Base-by-base conservation (phyloP, 2,113 vertebrate species). In the Bothrops jararaca region DNA sequence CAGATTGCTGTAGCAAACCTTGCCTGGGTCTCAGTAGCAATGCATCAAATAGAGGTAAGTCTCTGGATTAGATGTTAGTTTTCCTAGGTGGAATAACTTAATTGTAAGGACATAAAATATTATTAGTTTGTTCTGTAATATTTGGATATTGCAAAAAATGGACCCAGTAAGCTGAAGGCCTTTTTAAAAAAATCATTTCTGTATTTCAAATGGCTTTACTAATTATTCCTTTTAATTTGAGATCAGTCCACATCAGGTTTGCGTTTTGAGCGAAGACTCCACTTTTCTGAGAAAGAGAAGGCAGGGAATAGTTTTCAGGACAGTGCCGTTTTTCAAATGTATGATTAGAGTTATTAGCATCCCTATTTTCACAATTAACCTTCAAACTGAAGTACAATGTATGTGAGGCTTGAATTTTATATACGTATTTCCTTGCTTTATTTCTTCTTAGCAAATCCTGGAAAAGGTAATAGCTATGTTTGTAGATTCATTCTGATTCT, bases 1-100 rank as follows among this genome's bases (percentile, higher is more conserved):
- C 92, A 99, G 99, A 98, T 99, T 97, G 99, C 99, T 92, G 99
- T 99, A 93, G 99, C 99, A 94, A 99, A 98, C 97, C 98, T 99
- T 95, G 98, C 99, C 13, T 99, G 99, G 99, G 99, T 99, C 64
- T 99, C 99, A 13, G 98, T 99, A 96, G 99, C 99, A 94, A 99
- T 99, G 97, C 99, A 99, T 97, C 99, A 99, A 98, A 98, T 99
- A 93, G 99, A 99, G 98, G 99, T 99, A 97, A 94, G 97, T 95
- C 20, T 93, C 18, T 93, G 1, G 0, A 60, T 39, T 54, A 1
- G 5, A 10, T 8, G 20, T 80, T 90, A 29, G 74, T 18, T 60
- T n/a, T n/a, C 29, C 85, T 92, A 88, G 88, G 58, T 23, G 22
- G 80, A n/a, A 26, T 50, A 58, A 52, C 58, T 13, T 60, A 85